phyloP scores from a whole-genome alignment of 1,140 invertebrate genomes.

The Diorhabda elongata region DNA sequence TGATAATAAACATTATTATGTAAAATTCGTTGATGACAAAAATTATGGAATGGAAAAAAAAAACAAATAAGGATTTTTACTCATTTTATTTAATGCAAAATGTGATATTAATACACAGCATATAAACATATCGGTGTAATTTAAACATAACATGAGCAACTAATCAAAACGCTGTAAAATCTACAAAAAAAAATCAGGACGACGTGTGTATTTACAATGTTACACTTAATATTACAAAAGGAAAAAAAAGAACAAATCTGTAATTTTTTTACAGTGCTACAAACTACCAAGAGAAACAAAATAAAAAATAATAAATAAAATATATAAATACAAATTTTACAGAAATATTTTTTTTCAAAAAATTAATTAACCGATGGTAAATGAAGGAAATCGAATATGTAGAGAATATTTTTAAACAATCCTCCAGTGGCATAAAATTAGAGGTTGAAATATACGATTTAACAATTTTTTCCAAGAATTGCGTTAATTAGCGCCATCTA shows the following conservation, averaged over 20 bases:
- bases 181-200: constrained; percentile 21
- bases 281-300: constrained; percentile 28
- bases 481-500: too few species aligned
- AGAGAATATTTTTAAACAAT: not conserved
- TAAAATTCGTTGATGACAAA: too few species aligned
- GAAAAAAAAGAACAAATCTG: constrained; percentile 19
- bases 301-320: constrained; percentile 36
- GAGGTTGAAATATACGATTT: too few species aligned
- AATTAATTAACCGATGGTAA: not conserved
- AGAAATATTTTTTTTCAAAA: not conserved
- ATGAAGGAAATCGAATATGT: not conserved
- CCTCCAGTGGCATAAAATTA: not conserved
- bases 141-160: constrained; percentile 34
- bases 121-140: constrained; percentile 30
- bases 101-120: constrained; percentile 32
- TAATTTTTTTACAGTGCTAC: constrained; percentile 27
- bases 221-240: constrained; percentile 26
- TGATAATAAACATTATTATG: too few species aligned
- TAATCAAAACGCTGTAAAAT: constrained; percentile 27
- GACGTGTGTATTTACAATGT: constrained; percentile 30
- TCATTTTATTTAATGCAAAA: constrained; percentile 39
- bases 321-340: constrained; percentile 11
- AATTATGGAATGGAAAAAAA: not conserved
- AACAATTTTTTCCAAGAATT: too few species aligned
- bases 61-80: not conserved